A percentile compares a stretch with the other conserved stretches of the same genome.
Conservation (phyloP, 2,113 vertebrate species). For the Collichthys lucidus region DNA sequence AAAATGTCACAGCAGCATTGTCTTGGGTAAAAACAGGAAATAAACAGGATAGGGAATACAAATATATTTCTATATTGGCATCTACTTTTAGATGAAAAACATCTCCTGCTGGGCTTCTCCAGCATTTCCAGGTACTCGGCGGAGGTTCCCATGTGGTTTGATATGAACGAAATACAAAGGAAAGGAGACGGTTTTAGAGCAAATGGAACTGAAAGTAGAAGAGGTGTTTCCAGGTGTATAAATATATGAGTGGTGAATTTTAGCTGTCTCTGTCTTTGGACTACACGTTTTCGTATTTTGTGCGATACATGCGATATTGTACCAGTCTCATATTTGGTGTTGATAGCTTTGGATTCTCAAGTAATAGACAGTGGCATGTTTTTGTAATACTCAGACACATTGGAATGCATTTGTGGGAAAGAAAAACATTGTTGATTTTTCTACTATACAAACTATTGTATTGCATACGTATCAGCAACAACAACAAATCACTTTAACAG, state of each 20-base stretch:
- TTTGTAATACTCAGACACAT: neutral
- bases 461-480: neutral
- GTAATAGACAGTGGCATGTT: neutral
- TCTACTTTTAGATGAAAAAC: conserved; percentile 41
- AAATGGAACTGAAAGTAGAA: conserved; percentile 26
- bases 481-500: neutral
- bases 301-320: neutral
- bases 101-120: conserved; percentile 33
- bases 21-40: conserved; percentile 5
- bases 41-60: conserved; percentile 26
- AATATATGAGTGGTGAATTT: neutral
- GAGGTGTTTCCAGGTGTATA: neutral
- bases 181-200: conserved; percentile 8
- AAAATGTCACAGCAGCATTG: conserved; percentile 10
- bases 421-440: neutral
- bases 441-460: neutral
- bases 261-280: neutral
- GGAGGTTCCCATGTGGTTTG: conserved; percentile 33
- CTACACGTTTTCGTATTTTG: neutral
- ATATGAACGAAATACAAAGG: conserved; percentile 20
- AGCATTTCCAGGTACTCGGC: neutral
- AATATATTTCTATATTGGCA: neutral
- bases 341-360: neutral
- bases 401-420: conserved; percentile 17
- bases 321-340: neutral